These are phyloP conservation scores for Streptopelia turtur DNA, from an alignment of 2,797 vertebrate genomes.

Conservation along the genomic window DNA sequence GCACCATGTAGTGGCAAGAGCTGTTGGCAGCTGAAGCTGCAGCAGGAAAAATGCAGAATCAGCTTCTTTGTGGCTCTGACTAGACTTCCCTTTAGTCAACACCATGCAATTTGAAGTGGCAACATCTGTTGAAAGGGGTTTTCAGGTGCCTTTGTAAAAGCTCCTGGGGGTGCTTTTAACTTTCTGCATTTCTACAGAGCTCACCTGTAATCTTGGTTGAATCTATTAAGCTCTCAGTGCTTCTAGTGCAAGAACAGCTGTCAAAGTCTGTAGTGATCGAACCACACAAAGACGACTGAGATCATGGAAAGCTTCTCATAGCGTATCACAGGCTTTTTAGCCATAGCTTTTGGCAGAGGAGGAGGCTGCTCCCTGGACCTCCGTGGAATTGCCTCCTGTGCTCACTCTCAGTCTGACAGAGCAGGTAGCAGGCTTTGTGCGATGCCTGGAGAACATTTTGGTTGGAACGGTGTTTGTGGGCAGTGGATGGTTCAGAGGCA, in stretches of 20 bases:
- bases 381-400: neutral
- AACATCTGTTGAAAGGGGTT: neutral
- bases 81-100: neutral
- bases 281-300: neutral
- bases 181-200: neutral
- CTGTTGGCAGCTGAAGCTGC: neutral
- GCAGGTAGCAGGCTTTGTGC: neutral
- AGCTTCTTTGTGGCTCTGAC: neutral
- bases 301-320: neutral
- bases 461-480: neutral
- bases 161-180: neutral
- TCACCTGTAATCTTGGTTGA: accelerated
- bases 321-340: neutral
- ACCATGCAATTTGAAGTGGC: neutral
- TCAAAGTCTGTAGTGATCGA: neutral
- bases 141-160: neutral
- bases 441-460: neutral
- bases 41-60: neutral
- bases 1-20: neutral
- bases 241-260: neutral
- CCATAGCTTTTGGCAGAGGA: neutral
- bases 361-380: neutral
- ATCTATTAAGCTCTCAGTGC: neutral
- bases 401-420: neutral
- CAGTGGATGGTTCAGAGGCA: neutral